Conservation (phyloP, 2,113 vertebrate species). For the Oxygymnocypris stewartii region DNA sequence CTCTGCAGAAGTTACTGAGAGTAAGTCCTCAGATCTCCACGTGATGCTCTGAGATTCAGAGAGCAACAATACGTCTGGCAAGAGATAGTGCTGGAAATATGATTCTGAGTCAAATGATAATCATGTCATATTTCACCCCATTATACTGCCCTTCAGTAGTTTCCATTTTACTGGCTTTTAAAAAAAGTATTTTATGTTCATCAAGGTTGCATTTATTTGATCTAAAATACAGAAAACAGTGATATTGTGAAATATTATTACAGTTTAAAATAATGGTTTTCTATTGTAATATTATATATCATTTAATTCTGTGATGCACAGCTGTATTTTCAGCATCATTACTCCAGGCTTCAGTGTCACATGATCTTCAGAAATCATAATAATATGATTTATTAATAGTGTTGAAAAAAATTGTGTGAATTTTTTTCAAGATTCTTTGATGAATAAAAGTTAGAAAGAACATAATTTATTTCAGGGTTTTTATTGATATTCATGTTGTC, state of each 20-base stretch:
- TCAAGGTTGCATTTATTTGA: background rate
- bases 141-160: background rate
- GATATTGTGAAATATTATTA: too few relatives aligned
- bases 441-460: too few relatives aligned
- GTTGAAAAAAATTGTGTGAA: too few relatives aligned
- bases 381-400: background rate
- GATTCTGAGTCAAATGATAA: background rate
- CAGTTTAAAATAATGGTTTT: background rate
- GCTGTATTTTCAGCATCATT: background rate
- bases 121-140: background rate
- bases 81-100: background rate
- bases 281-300: background rate
- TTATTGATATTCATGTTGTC: background rate
- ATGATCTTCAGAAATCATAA: too few relatives aligned
- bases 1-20: constrained; percentile 33
- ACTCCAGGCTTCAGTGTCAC: background rate
- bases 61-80: background rate
- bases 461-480: too few relatives aligned
- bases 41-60: constrained; percentile 12
- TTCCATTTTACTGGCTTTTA: background rate
- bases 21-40: constrained; percentile 3
- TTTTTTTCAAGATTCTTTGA: too few relatives aligned
- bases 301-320: background rate
- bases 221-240: background rate
- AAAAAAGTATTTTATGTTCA: background rate